Evolutionary conservation across 2,888 invertebrate genomes (phyloP), one percentile per base, ranked within the genome.

Genomic region (Scaptomyza reducta): DNA sequence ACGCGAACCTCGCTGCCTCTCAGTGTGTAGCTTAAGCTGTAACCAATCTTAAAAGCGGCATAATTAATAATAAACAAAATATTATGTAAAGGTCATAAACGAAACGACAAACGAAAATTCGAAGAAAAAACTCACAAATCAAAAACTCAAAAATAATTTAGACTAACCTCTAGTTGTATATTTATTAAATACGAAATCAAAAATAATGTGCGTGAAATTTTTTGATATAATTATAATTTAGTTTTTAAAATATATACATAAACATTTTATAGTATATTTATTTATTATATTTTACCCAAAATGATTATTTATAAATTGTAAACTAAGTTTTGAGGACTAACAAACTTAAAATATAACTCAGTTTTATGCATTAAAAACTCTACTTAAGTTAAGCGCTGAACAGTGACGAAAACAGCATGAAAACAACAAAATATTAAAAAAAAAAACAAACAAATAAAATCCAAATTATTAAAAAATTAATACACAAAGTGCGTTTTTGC

Each of bases 1-100:
- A 67, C 86, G 61, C 59, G 71, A 76, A 67, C 86, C 91, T 91
- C 91, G 91, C 90, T 91, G 91, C 88, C 89, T 91, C 91, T 90
- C 90, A 90, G 89, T 87, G 85, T 79, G 65, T 89, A 88, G 45
- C 66, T 58, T 85, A 75, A 84, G 80, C 46, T 65, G 58, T 65
- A 54, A 59, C 47, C 64, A 61, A 67, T 58, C 47, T 58, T 38
- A 49, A 74, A 62, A 58, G 54, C 55, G 67, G 65, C 65, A 61
- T 55, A 56, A n/a, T n/a, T n/a, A 51, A 61, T 29, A n/a, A 53
- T 55, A 1, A 11, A 9, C 25, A 14, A 22, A 33, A 42, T n/a
- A 49, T 7, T 10, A 54, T 60, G 42, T 40, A 57, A 55, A 79
- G 58, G 67, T 65, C 67, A 77, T 74, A 68, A 80, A 45, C 56